Base-by-base conservation (phyloP, 2,888 invertebrate species). In the Harpalus rufipes region DNA sequence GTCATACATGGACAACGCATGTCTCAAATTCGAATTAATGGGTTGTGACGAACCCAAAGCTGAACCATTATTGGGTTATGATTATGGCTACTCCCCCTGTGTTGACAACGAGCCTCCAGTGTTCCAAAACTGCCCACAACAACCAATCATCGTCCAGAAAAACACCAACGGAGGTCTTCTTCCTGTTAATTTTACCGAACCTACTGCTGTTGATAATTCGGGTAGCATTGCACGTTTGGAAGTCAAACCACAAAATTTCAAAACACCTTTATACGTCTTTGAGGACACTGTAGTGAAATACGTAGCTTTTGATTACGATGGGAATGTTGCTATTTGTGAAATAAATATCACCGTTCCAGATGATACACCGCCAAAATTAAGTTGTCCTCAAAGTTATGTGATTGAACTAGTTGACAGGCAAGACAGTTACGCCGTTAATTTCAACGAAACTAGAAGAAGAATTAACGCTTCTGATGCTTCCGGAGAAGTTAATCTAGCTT, bases 241-340 rank as follows among this genome's bases (percentile, higher is more conserved):
- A 92, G 96, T 98, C 0, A 97, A 97, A 87, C 98, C 98, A 0
- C 95, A 96, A 87, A 97, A 96, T 88, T 98, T 98, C 91, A 95
- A 94, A 89, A 97, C 97, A 0, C 98, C 98, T 0, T 93, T 97
- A 87, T 94, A 95, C 90, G 94, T 97, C 10, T 97, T 98, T 91
- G 95, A 97, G 89, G 97, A 98, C 87, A 97, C 96, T 89, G 96
- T 97, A 39, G 97, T 98, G 0, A 96, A 97, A 92, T 99, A 98
- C 89, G 96, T 98, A 0, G 99, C 99, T 2, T 99, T 97, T 89
- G 99, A 99, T 92, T 97, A 97, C 88, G 98, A 98, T 89, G 98
- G 98, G 87, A 99, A 99, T 89, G 98, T 98, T 12, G 99, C 98
- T 12, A 97, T 98, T 89, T 99, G 99, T 89, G 96, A 97, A 92